Conservation (phyloP, 2,888 invertebrate species). For the Lasioglossum oenotherae region DNA sequence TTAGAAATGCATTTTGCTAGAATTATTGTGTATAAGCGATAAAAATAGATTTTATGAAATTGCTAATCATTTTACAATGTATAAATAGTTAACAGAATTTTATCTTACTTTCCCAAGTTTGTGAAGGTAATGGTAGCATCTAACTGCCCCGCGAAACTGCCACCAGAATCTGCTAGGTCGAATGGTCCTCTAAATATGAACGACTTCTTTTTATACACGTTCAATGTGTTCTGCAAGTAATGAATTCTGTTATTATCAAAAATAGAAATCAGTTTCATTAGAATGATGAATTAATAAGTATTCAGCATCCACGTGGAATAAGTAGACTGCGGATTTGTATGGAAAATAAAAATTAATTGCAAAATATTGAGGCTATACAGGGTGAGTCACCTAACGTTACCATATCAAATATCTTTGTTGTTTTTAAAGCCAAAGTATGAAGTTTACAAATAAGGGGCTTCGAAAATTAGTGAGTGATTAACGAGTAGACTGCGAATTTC, state of each 20-base stretch:
- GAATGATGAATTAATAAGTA: background rate
- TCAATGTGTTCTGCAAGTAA: slow-evolving; percentile 43
- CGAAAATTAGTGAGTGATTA: no score
- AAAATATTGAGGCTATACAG: background rate
- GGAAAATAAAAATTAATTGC: background rate
- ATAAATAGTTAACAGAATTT: slow-evolving; percentile 11
- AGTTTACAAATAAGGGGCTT: no score
- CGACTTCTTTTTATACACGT: slow-evolving; percentile 31
- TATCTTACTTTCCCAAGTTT: slow-evolving; percentile 65
- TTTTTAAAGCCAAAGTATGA: no score
- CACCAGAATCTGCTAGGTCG: slow-evolving; percentile 66
- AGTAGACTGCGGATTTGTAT: background rate
- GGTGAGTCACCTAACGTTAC: no score
- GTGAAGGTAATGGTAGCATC: slow-evolving; percentile 53
- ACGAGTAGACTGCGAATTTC: no score
- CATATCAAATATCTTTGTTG: no score
- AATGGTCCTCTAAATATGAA: slow-evolving; percentile 66
- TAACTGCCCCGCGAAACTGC: slow-evolving; percentile 63
- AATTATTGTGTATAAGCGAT: background rate
- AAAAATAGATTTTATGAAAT: background rate
- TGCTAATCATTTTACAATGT: background rate
- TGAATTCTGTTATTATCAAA: background rate
- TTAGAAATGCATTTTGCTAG: background rate
- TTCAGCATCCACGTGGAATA: background rate
- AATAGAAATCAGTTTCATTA: background rate